Base-by-base conservation (phyloP, 2,113 vertebrate genomes). In the Paedocypris sp. region DNA sequence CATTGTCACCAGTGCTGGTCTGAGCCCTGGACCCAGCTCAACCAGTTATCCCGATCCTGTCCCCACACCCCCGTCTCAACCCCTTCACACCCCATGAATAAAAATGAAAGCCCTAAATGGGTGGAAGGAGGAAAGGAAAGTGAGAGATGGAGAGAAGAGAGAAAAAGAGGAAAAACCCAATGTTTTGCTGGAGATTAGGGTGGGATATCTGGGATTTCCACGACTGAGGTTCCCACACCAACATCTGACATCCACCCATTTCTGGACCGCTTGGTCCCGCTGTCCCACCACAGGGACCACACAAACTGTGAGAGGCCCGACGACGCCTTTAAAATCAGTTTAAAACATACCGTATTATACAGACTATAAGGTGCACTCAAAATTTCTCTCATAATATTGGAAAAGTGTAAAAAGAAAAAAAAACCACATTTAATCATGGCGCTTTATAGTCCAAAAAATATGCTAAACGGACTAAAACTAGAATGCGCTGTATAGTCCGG, bases 181-280 rank as follows among this genome's bases (percentile, higher is more conserved):
- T 82, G 70, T 73, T 70, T 82, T 75, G 78, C 74, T 83, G 82
- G 69, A 85, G 86, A 90, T 85, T 88, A 90, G 78, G 86, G 81
- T 68, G 79, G 86, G 88, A 87, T 88, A 88, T 85, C 85, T 88
- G 59, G 31, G 13, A 59, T 60, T 48, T 57, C 43, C 38, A 81
- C 83, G 81, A 80, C 86, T 79, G 79, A 78, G 88, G 90, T 97
- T 98, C 94, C 94, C 94, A 97, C 93, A 96, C 90, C 91, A 88
- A 90, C 87, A 90, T 85, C 88, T 83, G 54, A 67, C 62, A 78
- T 66, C 70, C 58, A 62, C 48, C 46, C 59, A 56, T 62, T 60
- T 60, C 59, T 49, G 69, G 20, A 42, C 56, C 42, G 39, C 41
- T 47, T 31, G 54, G 42, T 72, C 59, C 73, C 45, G 65, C 70